phyloP scores from a whole-genome alignment of 2,797 vertebrate genomes.

The Bradypodion pumilum region DNA sequence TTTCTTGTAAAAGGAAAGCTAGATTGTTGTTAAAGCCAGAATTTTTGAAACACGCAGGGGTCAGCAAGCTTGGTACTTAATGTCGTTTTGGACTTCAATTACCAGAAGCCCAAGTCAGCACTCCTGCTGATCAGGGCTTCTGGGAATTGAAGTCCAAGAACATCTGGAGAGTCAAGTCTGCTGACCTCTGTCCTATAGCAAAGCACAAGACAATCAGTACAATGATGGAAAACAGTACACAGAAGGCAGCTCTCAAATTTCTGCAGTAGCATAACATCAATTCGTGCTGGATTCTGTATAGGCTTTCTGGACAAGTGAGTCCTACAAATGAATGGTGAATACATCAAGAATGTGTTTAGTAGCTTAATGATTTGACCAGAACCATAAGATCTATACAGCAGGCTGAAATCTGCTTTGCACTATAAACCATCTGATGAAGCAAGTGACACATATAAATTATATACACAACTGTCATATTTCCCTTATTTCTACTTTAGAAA shows the following conservation, averaged over 20 bases:
- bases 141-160: no score
- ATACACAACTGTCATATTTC: slow-evolving; percentile 38
- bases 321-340: background rate
- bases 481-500: slow-evolving; percentile 49
- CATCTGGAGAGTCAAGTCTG: no score
- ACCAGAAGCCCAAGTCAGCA: no score
- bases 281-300: background rate
- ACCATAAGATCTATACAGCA: slow-evolving; percentile 19
- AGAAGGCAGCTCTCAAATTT: background rate
- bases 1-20: background rate
- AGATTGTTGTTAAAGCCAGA: slow-evolving; percentile 32
- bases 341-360: background rate
- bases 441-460: slow-evolving; percentile 56
- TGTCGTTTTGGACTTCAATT: no score
- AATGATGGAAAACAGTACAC: background rate
- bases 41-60: background rate
- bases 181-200: no score
- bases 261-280: background rate
- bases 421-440: slow-evolving; percentile 66
- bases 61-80: no score
- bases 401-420: slow-evolving; percentile 33
- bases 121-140: no score
- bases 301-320: background rate
- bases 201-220: background rate
- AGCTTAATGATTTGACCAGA: slow-evolving; percentile 5